phyloP scores from a whole-genome alignment of 2,797 vertebrate genomes.

The Staurois parvus region DNA sequence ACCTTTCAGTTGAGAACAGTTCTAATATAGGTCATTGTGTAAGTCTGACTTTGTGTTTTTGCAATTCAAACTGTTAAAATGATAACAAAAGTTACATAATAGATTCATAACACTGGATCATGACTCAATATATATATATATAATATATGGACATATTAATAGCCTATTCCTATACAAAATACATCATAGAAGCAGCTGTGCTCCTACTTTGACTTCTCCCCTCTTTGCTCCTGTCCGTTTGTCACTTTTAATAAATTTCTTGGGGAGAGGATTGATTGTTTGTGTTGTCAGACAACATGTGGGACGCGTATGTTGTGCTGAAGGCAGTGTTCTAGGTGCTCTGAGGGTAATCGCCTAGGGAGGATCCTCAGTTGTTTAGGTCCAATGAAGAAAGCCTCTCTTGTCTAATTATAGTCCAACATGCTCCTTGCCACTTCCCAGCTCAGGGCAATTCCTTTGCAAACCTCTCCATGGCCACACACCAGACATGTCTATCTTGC shows the following conservation, averaged over 20 bases:
- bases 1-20: no score
- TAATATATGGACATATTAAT: not conserved
- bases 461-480: slow-evolving; percentile 66
- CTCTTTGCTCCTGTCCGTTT: slow-evolving; percentile 58
- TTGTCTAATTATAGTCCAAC: slow-evolving; percentile 70
- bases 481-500: slow-evolving; percentile 67
- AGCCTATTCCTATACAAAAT: slow-evolving; percentile 29
- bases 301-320: slow-evolving; percentile 67
- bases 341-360: slow-evolving; percentile 62
- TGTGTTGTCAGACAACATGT: slow-evolving; percentile 63
- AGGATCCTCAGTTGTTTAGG: slow-evolving; percentile 61
- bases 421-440: slow-evolving; percentile 68
- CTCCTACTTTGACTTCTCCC: slow-evolving; percentile 48
- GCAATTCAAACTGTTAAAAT: no score
- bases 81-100: no score
- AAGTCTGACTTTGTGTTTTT: no score
- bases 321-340: slow-evolving; percentile 65
- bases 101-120: no score
- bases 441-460: slow-evolving; percentile 74
- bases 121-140: not conserved
- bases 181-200: slow-evolving; percentile 43
- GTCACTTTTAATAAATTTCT: slow-evolving; percentile 76
- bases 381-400: slow-evolving; percentile 58
- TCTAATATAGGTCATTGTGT: no score
- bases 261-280: slow-evolving; percentile 71